phyloP scores from a whole-genome alignment of 2,888 invertebrate species.

The Eurytoma californica region DNA sequence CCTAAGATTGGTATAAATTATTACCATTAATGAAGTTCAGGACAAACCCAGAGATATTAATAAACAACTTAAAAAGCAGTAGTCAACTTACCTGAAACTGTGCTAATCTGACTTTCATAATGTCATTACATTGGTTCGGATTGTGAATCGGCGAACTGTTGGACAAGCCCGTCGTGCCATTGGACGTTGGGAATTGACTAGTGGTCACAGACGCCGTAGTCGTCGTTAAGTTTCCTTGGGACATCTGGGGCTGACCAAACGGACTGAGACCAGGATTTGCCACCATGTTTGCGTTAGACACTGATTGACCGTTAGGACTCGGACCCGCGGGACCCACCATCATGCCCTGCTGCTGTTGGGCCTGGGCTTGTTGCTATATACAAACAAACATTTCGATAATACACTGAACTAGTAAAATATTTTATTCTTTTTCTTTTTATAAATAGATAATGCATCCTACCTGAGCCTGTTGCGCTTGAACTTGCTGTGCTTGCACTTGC shows the following conservation, averaged over 20 bases:
- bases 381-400: background rate
- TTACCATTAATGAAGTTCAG: no score
- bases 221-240: constrained; percentile 77
- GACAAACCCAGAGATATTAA: background rate
- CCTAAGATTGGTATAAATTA: constrained; percentile 57
- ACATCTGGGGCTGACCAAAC: constrained; percentile 80
- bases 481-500: constrained; percentile 67
- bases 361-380: constrained; percentile 74
- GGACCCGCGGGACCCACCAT: constrained; percentile 87
- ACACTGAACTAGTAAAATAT: background rate
- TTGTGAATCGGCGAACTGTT: constrained; percentile 77
- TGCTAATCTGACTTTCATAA: constrained; percentile 79
- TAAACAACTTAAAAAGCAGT: background rate
- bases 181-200: constrained; percentile 78
- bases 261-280: constrained; percentile 84
- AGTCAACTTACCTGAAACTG: constrained; percentile 65
- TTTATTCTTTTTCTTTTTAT: no score
- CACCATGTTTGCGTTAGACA: constrained; percentile 78
- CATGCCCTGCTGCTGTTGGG: constrained; percentile 77
- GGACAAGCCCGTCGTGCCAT: constrained; percentile 77
- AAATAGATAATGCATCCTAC: constrained; percentile 61
- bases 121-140: constrained; percentile 78
- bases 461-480: constrained; percentile 73
- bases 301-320: constrained; percentile 83
- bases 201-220: constrained; percentile 77